Conservation (phyloP, 1,140 invertebrate genomes). For the Hycleus phaleratus region DNA sequence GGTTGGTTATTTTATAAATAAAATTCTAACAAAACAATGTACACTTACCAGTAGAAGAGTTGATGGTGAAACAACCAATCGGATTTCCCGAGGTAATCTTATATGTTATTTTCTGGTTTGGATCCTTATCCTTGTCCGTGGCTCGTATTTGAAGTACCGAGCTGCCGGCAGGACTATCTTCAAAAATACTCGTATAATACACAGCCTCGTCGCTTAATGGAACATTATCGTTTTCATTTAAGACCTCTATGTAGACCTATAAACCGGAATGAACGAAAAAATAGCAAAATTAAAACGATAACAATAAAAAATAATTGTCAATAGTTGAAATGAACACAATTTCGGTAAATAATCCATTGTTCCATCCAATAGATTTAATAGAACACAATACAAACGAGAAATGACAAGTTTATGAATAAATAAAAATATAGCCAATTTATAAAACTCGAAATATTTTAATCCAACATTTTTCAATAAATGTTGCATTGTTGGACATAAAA, state of each 20-base stretch:
- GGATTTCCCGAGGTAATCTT: slow-evolving; percentile 85
- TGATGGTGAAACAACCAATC: slow-evolving; percentile 82
- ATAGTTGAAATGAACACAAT: no score
- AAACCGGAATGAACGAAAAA: slow-evolving; percentile 15
- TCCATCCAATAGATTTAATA: no score
- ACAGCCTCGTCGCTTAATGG: slow-evolving; percentile 79
- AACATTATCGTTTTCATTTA: slow-evolving; percentile 90
- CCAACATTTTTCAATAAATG: no score
- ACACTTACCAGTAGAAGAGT: slow-evolving; percentile 68
- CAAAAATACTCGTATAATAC: slow-evolving; percentile 73
- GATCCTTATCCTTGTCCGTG: slow-evolving; percentile 68
- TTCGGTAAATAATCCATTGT: no score
- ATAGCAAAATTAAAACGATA: no score
- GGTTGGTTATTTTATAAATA: not conserved
- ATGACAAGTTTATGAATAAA: no score
- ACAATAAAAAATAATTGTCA: no score
- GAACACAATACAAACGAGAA: no score
- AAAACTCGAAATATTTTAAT: no score
- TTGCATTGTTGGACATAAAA: no score
- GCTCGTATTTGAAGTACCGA: slow-evolving; percentile 71
- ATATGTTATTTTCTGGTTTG: slow-evolving; percentile 61
- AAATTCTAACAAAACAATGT: not conserved
- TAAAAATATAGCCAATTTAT: no score
- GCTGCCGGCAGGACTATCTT: slow-evolving; percentile 72
- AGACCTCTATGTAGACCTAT: slow-evolving; percentile 81